These are phyloP conservation scores for Pyrocoelia pectoralis DNA, from an alignment of 2,888 invertebrate genomes.

Conservation along the genomic window DNA sequence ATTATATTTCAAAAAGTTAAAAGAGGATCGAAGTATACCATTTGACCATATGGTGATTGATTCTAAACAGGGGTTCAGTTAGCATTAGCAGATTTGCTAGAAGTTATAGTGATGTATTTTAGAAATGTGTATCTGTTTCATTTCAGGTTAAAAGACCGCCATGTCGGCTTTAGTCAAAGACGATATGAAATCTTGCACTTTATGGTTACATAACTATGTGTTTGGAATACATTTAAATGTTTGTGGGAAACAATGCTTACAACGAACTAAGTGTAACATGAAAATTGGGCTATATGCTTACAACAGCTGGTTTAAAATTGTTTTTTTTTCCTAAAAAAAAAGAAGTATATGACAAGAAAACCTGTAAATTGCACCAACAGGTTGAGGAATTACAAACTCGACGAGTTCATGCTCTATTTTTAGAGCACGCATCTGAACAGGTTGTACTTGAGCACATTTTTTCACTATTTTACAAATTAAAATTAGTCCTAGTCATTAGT, in stretches of 20 bases:
- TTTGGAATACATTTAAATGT: constrained; percentile 20
- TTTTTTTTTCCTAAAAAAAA: too few species aligned
- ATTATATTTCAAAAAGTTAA: neutral
- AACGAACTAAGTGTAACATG: neutral
- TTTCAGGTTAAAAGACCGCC: constrained; percentile 18
- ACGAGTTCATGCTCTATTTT: constrained; percentile 18
- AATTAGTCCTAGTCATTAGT: neutral
- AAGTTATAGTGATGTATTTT: constrained; percentile 12
- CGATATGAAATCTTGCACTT: constrained; percentile 25
- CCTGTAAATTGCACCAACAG: constrained; percentile 19
- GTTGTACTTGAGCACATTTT: constrained; percentile 18
- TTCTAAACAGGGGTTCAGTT: constrained; percentile 16
- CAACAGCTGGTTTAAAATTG: neutral
- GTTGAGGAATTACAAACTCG: constrained; percentile 16
- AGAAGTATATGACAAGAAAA: neutral
- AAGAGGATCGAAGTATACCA: neutral
- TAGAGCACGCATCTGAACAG: constrained; percentile 20
- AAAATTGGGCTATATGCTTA: constrained; percentile 14
- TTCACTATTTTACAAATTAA: neutral
- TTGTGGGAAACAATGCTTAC: neutral
- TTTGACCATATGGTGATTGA: constrained; percentile 25
- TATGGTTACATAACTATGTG: constrained; percentile 20
- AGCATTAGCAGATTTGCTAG: constrained; percentile 22
- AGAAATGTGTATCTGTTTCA: constrained; percentile 22
- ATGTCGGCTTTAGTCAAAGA: constrained; percentile 18